Percentiles rank a stretch among this genome's conserved stretches.
These are phyloP conservation scores for Parnassius apollo DNA, from an alignment of 2,888 invertebrate genomes.

Conservation along the genomic window DNA sequence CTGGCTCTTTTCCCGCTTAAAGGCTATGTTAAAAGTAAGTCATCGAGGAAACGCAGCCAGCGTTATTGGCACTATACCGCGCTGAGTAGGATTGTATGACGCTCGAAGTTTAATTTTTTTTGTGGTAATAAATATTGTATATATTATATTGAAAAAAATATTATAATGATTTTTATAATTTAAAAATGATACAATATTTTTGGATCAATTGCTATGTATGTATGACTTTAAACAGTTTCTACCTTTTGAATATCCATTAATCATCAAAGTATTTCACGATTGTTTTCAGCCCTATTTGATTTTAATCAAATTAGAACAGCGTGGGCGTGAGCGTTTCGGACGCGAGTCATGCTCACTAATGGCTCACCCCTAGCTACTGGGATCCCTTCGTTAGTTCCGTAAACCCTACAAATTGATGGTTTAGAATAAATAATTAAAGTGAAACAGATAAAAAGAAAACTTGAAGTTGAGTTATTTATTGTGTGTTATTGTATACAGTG, in stretches of 20 bases:
- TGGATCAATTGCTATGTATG: background rate
- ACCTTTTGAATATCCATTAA: constrained; percentile 11
- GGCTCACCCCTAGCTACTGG: constrained; percentile 28
- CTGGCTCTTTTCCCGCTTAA: no score
- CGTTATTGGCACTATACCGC: no score
- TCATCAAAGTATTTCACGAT: constrained; percentile 6
- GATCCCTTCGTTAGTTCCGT: constrained; percentile 6
- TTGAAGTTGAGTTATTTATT: no score
- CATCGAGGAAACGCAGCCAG: no score
- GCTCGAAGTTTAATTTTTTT: no score
- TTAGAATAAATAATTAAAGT: background rate
- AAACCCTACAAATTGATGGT: constrained; percentile 21
- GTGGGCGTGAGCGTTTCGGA: constrained; percentile 28
- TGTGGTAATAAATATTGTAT: no score
- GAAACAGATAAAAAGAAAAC: background rate
- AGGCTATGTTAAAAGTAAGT: no score
- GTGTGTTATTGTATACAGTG: no score
- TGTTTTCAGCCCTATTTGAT: constrained; percentile 19
- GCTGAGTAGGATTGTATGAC: no score
- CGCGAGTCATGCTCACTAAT: constrained; percentile 43
- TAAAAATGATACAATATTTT: no score
- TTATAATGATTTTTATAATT: no score
- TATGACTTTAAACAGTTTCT: background rate
- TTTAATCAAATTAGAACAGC: constrained; percentile 29
- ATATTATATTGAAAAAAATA: no score